A percentile compares a stretch with the other conserved stretches of the same genome.
Conservation (phyloP, 2,113 vertebrate genomes). For the Crocuta crocuta region DNA sequence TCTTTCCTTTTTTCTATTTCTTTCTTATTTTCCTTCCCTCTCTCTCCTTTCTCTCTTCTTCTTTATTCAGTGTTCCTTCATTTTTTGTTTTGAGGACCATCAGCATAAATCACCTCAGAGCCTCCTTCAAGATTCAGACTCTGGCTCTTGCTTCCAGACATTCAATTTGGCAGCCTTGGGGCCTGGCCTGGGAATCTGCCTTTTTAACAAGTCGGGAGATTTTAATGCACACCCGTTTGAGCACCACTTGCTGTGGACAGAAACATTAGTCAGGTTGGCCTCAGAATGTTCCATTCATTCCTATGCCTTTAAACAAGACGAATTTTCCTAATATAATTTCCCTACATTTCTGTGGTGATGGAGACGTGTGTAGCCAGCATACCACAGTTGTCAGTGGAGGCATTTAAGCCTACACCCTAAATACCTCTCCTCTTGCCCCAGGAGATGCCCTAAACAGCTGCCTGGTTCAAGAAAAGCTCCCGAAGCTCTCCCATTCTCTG, state of each 20-base stretch:
- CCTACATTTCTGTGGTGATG: slow-evolving; percentile 49
- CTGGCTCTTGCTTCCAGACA: neutral
- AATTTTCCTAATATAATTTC: slow-evolving; percentile 34
- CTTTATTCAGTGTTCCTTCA: neutral
- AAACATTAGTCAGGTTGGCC: neutral
- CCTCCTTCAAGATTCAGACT: neutral
- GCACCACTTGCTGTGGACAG: neutral
- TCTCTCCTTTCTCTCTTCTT: neutral
- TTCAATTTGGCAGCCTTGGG: neutral
- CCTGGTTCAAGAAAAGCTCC: slow-evolving; percentile 35
- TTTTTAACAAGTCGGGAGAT: neutral
- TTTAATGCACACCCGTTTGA: neutral
- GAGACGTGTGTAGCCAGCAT: neutral
- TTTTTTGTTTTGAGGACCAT: neutral
- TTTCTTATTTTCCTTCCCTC: neutral
- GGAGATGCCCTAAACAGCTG: slow-evolving; percentile 71
- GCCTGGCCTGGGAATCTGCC: neutral
- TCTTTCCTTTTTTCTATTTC: neutral
- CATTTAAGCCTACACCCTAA: slow-evolving; percentile 66
- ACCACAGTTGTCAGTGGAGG: slow-evolving; percentile 63
- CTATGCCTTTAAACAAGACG: neutral
- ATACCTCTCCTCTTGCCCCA: slow-evolving; percentile 23
- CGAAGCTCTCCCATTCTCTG: neutral
- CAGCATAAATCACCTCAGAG: neutral
- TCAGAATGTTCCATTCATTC: slow-evolving; percentile 2